Percentiles rank a stretch among this genome's conserved stretches.
Evolutionary conservation across 2,797 vertebrate species (phyloP).

Genomic region (Rhinichthys osculus): DNA sequence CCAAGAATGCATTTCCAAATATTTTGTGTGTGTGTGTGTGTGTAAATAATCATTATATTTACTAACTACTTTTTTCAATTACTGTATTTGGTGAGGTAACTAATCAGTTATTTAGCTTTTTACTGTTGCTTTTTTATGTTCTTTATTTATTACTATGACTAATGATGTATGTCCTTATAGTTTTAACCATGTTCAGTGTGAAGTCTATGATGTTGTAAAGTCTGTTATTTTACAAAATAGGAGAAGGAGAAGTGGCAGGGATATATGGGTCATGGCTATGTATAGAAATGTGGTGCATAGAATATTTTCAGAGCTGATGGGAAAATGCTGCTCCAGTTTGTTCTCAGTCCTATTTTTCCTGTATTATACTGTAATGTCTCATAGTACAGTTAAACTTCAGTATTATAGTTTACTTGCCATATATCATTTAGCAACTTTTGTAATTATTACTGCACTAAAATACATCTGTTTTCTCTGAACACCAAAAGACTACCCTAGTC

Average conservation of each 20-base stretch:
- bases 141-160: neutral
- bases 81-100: neutral
- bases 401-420: neutral
- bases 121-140: neutral
- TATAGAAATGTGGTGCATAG: slow-evolving; percentile 33
- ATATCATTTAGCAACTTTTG: neutral
- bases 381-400: neutral
- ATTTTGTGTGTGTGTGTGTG: no score
- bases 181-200: neutral
- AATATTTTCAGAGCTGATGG: slow-evolving; percentile 6
- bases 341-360: neutral
- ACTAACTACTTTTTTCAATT: neutral
- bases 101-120: neutral
- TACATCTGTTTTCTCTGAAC: slow-evolving; percentile 32
- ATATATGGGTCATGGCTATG: slow-evolving; percentile 20
- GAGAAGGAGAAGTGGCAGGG: neutral
- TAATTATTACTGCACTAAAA: neutral
- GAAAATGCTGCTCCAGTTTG: slow-evolving; percentile 8
- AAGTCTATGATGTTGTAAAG: neutral
- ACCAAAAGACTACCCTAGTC: slow-evolving; percentile 46
- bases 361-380: neutral
- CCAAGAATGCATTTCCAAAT: neutral
- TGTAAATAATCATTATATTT: neutral
- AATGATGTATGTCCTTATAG: neutral
- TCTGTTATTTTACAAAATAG: neutral